phyloP scores from a whole-genome alignment of 2,797 vertebrate genomes.

The Neosalanx taihuensis region DNA sequence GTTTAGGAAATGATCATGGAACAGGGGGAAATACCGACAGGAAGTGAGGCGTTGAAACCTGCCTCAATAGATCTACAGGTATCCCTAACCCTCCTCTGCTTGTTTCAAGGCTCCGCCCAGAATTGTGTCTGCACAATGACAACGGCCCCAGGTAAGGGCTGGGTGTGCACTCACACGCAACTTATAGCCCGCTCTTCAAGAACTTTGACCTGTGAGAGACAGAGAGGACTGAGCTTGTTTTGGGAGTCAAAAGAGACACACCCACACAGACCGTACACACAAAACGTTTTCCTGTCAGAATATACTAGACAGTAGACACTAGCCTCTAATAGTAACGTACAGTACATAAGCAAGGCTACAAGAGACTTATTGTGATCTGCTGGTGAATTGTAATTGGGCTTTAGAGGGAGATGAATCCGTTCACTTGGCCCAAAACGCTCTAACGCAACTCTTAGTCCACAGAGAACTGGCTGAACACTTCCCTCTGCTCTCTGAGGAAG shows the following conservation, averaged over 20 bases:
- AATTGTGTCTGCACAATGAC: conserved; percentile 39
- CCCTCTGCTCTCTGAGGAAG: background rate
- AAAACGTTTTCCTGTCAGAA: background rate
- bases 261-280: background rate
- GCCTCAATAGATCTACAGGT: conserved; percentile 15
- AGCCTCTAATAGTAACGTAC: no score
- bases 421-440: no score
- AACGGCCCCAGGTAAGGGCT: conserved; percentile 12
- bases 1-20: background rate
- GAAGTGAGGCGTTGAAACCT: conserved; percentile 15
- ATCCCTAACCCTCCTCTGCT: conserved; percentile 4
- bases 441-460: no score
- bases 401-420: background rate
- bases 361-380: background rate
- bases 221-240: background rate
- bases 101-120: conserved; percentile 42
- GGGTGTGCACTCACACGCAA: conserved; percentile 47
- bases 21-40: background rate
- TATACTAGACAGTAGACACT: background rate
- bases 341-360: no score
- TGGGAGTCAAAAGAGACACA: background rate
- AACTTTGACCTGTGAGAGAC: conserved; percentile 41
- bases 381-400: background rate
- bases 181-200: conserved; percentile 20
- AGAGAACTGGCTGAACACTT: background rate